Conservation (phyloP, 2,888 invertebrate species). For the Caprella mutica region DNA sequence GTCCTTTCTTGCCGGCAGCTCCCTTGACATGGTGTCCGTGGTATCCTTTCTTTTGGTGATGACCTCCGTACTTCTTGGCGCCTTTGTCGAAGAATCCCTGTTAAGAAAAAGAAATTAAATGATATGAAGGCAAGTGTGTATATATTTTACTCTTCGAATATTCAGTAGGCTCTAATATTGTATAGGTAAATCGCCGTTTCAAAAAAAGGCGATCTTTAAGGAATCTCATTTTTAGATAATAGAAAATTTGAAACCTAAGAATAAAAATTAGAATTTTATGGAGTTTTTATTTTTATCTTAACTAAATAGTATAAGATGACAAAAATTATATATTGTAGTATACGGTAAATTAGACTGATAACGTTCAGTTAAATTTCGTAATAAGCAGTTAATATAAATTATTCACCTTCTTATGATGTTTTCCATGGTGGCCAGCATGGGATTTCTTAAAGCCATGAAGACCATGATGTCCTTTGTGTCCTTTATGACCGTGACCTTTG, state of each 20-base stretch:
- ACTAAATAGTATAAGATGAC: no score
- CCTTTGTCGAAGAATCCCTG: slow-evolving; percentile 18
- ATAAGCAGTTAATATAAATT: not conserved
- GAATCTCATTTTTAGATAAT: no score
- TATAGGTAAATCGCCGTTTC: no score
- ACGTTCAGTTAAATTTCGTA: no score
- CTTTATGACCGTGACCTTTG: slow-evolving; percentile 15
- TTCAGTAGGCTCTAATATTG: not conserved
- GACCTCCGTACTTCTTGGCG: slow-evolving; percentile 15
- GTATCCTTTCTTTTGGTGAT: slow-evolving; percentile 28
- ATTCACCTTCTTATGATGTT: slow-evolving; percentile 6
- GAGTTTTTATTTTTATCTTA: no score
- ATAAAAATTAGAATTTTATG: no score
- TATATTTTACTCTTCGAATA: not conserved
- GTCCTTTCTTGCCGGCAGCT: slow-evolving; percentile 31
- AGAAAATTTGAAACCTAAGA: no score
- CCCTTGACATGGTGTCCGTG: slow-evolving; percentile 16
- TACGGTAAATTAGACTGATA: no score
- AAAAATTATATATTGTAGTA: no score
- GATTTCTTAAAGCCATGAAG: slow-evolving; percentile 10
- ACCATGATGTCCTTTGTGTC: slow-evolving; percentile 17
- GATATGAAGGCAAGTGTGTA: not conserved
- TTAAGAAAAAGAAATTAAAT: not conserved
- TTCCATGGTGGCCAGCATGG: slow-evolving; percentile 10
- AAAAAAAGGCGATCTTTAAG: no score